These are phyloP conservation scores for Esox masquinongy DNA, from an alignment of 2,797 vertebrate genomes.

Conservation along the genomic window DNA sequence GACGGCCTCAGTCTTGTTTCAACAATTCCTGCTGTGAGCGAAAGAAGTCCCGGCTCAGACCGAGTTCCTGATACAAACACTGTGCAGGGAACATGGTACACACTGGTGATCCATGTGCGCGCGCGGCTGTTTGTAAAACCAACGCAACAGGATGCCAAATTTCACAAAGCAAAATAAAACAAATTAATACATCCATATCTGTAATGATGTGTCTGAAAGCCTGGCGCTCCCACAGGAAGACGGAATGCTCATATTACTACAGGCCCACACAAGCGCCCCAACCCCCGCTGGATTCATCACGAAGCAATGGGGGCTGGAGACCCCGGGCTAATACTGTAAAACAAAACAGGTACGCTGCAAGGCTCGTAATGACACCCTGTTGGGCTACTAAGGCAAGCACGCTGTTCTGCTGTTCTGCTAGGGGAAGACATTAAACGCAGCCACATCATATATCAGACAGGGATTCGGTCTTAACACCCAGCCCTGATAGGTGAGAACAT, in stretches of 20 bases:
- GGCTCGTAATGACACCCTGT: slow-evolving; percentile 65
- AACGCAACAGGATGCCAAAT: slow-evolving; percentile 21
- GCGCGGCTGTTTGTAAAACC: slow-evolving; percentile 35
- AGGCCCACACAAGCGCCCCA: slow-evolving; percentile 56
- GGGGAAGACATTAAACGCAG: slow-evolving; percentile 48
- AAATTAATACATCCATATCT: slow-evolving; percentile 60
- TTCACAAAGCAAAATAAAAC: slow-evolving; percentile 28
- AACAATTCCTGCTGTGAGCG: neutral
- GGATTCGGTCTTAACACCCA: neutral
- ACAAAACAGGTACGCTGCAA: slow-evolving; percentile 56
- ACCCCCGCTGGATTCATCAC: slow-evolving; percentile 62
- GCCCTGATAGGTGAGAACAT: slow-evolving; percentile 28
- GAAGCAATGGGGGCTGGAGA: slow-evolving; percentile 47
- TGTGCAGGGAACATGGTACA: neutral
- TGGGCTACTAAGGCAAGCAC: slow-evolving; percentile 55
- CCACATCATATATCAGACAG: slow-evolving; percentile 48
- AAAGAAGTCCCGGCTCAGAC: neutral
- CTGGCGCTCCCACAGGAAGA: slow-evolving; percentile 30
- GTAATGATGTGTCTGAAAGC: slow-evolving; percentile 64
- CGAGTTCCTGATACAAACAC: neutral
- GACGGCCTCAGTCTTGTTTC: neutral
- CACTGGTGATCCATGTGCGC: slow-evolving; percentile 11
- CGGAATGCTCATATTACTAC: slow-evolving; percentile 48
- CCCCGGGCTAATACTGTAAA: slow-evolving; percentile 46
- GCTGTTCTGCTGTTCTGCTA: slow-evolving; percentile 49